phyloP scores from a whole-genome alignment of 2,797 vertebrate species.

The Labroides dimidiatus region DNA sequence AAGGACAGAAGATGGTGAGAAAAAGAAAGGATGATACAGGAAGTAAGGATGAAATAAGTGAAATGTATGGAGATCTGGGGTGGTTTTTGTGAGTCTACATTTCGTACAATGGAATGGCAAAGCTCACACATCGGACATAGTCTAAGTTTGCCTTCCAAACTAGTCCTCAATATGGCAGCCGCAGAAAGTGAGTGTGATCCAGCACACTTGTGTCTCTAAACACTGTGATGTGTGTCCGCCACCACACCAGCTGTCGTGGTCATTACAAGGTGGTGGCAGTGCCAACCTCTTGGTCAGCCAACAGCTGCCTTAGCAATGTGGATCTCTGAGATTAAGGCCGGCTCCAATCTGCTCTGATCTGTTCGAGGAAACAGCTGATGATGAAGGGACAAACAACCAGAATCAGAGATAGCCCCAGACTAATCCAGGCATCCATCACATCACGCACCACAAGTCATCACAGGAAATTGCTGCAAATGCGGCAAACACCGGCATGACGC shows the following conservation, averaged over 20 bases:
- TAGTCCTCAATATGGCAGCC: slow-evolving; percentile 22
- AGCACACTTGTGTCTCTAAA: slow-evolving; percentile 41
- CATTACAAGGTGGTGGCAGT: slow-evolving; percentile 60
- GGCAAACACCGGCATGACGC: slow-evolving; percentile 22
- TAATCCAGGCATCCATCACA: slow-evolving; percentile 59
- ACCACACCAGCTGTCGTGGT: slow-evolving; percentile 66
- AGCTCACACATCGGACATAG: background rate
- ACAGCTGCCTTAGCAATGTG: slow-evolving; percentile 69
- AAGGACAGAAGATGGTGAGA: background rate
- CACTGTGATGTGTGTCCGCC: slow-evolving; percentile 20
- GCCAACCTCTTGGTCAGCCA: slow-evolving; percentile 67
- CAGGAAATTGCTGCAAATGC: slow-evolving; percentile 50
- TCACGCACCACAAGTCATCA: slow-evolving; percentile 43
- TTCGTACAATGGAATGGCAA: background rate
- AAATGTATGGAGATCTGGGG: background rate
- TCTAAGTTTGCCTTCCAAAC: slow-evolving; percentile 11
- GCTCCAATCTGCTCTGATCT: slow-evolving; percentile 72
- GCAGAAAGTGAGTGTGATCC: slow-evolving; percentile 9
- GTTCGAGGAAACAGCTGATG: slow-evolving; percentile 67
- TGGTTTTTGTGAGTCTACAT: background rate
- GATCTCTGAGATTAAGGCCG: slow-evolving; percentile 72
- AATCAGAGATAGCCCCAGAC: slow-evolving; percentile 54
- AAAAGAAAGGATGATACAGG: background rate
- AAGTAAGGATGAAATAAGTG: slow-evolving; percentile 10
- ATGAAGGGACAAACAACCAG: slow-evolving; percentile 56